phyloP scores from a whole-genome alignment of 2,888 invertebrate genomes.

The Drosophila putrida region DNA sequence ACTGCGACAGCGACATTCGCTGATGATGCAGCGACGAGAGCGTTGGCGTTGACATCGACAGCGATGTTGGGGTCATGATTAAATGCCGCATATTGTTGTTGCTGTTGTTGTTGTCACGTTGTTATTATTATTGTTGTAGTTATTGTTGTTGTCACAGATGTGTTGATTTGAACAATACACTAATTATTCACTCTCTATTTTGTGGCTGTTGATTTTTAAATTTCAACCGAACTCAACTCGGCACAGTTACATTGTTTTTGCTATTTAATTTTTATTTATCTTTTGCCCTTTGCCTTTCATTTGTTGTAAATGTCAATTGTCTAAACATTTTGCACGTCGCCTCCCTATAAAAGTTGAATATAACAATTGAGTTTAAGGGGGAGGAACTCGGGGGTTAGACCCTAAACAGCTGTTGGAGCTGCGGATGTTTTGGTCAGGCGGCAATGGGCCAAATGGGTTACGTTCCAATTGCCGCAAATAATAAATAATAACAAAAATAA shows the following conservation, averaged over 20 bases:
- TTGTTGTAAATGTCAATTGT: conserved; percentile 73
- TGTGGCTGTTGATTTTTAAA: conserved; percentile 32
- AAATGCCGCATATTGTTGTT: conserved; percentile 71
- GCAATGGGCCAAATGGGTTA: conserved; percentile 63
- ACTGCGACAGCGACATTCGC: conserved; percentile 61
- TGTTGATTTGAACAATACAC: conserved; percentile 53
- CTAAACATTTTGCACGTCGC: conserved; percentile 55
- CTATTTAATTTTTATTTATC: conserved; percentile 17
- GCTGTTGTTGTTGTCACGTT: conserved; percentile 22
- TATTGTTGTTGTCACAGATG: conserved; percentile 25
- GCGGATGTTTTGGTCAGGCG: conserved; percentile 36
- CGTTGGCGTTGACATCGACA: conserved; percentile 73
- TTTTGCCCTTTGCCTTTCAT: conserved; percentile 50
- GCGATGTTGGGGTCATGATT: conserved; percentile 78
- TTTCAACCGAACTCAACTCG: conserved; percentile 35
- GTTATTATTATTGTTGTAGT: conserved; percentile 20
- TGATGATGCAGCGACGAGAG: conserved; percentile 72
- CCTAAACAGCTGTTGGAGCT: conserved; percentile 33
- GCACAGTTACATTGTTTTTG: conserved; percentile 62
- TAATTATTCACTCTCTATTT: conserved; percentile 48
- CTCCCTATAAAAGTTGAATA: conserved; percentile 31
- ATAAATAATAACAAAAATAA: conserved; percentile 21
- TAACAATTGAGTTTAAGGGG: background rate
- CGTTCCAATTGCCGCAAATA: conserved; percentile 66
- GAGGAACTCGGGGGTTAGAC: background rate